phyloP scores from a whole-genome alignment of 1,140 invertebrate genomes.

The Diachasmimorpha longicaudata region DNA sequence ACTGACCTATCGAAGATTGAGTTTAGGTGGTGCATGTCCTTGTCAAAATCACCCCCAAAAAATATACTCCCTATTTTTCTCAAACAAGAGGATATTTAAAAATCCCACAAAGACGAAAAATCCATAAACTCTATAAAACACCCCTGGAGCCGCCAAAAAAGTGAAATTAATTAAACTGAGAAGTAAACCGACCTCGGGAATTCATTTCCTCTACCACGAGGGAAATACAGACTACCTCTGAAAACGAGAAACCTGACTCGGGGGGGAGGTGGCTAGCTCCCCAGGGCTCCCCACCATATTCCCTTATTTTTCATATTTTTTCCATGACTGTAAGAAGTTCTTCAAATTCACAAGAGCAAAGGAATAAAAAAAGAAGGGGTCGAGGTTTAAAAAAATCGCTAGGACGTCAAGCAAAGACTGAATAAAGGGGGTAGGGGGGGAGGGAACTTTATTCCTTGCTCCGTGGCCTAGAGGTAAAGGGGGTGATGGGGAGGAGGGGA shows the following conservation, averaged over 20 bases:
- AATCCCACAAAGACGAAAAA: no score
- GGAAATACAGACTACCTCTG: background rate
- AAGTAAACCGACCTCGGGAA: background rate
- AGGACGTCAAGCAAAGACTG: slow-evolving; percentile 27
- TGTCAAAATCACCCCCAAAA: no score
- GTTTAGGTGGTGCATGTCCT: no score
- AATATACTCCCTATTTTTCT: no score
- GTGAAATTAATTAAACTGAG: background rate
- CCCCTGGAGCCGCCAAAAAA: background rate
- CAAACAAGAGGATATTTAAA: no score
- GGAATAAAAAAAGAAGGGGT: background rate
- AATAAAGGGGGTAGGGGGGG: slow-evolving; percentile 26
- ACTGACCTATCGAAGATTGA: no score
- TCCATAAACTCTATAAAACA: no score
- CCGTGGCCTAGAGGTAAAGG: slow-evolving; percentile 17
- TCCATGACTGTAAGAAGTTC: background rate
- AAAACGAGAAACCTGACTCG: background rate
- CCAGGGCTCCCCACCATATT: background rate
- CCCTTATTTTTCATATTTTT: background rate
- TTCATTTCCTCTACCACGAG: background rate
- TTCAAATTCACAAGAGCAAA: background rate
- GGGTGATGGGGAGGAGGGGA: background rate
- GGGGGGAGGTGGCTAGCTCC: background rate
- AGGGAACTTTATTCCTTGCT: slow-evolving; percentile 36
- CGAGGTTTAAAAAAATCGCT: slow-evolving; percentile 1